A percentile compares a stretch with the other conserved stretches of the same genome.
These are phyloP conservation scores for Drosophila neonasuta DNA, from an alignment of 2,888 invertebrate genomes.

Conservation along the genomic window DNA sequence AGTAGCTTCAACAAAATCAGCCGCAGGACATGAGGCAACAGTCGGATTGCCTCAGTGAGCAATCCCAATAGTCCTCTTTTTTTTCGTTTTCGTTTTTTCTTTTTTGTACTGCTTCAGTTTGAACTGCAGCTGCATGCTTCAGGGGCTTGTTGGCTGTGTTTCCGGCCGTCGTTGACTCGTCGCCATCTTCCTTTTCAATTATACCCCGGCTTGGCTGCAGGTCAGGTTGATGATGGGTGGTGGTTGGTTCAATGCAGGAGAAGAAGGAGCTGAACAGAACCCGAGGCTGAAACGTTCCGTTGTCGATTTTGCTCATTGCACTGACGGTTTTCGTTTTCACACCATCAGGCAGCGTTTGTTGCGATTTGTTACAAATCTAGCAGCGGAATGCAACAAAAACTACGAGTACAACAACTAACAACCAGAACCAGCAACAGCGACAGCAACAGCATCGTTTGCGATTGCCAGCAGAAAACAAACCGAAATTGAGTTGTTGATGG, in stretches of 20 bases:
- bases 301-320: constrained; percentile 65
- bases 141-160: constrained; percentile 57
- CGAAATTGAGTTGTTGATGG: constrained; percentile 70
- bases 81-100: constrained; percentile 13
- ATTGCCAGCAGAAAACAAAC: constrained; percentile 40
- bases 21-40: constrained; percentile 44
- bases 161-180: constrained; percentile 64
- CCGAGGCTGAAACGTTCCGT: constrained; percentile 32
- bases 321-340: constrained; percentile 67
- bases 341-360: constrained; percentile 71
- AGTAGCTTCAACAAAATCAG: constrained; percentile 25
- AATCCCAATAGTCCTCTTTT: constrained; percentile 25
- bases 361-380: constrained; percentile 64
- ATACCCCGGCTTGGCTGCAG: constrained; percentile 35
- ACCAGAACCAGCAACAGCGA: constrained; percentile 3
- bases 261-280: background rate
- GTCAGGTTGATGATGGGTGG: constrained; percentile 9
- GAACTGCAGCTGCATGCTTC: constrained; percentile 44
- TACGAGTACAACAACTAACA: constrained; percentile 6
- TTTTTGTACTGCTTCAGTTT: constrained; percentile 26
- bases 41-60: constrained; percentile 36
- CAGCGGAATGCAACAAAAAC: constrained; percentile 28
- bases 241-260: background rate
- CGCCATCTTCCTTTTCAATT: constrained; percentile 72
- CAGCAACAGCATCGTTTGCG: constrained; percentile 14